phyloP scores from a whole-genome alignment of 2,113 vertebrate species.

The Forbesichthys papilliferus region DNA sequence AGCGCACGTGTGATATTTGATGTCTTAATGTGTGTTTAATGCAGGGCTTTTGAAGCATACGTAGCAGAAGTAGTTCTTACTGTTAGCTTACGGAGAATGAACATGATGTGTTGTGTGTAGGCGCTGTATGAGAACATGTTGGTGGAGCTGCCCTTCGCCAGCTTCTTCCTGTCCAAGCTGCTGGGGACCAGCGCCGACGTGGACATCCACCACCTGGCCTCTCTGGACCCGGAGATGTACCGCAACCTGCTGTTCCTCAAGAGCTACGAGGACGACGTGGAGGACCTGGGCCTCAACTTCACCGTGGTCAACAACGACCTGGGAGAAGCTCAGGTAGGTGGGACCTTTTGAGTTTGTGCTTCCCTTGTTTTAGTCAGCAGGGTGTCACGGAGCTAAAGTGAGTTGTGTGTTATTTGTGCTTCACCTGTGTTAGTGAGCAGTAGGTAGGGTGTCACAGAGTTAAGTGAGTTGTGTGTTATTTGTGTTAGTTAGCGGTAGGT shows the following conservation, averaged over 20 bases:
- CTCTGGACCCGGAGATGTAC: constrained; percentile 96
- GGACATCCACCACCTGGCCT: constrained; percentile 97
- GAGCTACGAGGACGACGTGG: constrained; percentile 95
- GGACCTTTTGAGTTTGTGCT: no score
- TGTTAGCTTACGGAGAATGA: constrained; percentile 23
- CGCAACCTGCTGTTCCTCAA: constrained; percentile 96
- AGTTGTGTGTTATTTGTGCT: no score
- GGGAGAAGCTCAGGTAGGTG: constrained; percentile 91
- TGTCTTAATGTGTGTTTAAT: constrained; percentile 21
- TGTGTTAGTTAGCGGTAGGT: no score
- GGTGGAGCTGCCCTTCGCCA: constrained; percentile 95
- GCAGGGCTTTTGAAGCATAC: constrained; percentile 28
- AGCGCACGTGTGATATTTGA: constrained; percentile 5
- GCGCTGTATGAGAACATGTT: constrained; percentile 99
- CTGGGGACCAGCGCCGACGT: constrained; percentile 96
- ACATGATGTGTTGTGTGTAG: constrained; percentile 63
- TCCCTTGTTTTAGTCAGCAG: no score
- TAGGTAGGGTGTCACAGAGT: no score
- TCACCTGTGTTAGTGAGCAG: no score
- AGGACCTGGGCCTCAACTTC: constrained; percentile 97
- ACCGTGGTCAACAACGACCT: constrained; percentile 97
- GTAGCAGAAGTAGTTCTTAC: constrained; percentile 5
- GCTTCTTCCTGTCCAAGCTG: constrained; percentile 98
- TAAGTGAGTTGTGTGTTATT: no score
- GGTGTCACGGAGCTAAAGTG: no score